These are phyloP conservation scores for Drosophila niveifrons DNA, from an alignment of 2,888 invertebrate genomes.

Conservation along the genomic window DNA sequence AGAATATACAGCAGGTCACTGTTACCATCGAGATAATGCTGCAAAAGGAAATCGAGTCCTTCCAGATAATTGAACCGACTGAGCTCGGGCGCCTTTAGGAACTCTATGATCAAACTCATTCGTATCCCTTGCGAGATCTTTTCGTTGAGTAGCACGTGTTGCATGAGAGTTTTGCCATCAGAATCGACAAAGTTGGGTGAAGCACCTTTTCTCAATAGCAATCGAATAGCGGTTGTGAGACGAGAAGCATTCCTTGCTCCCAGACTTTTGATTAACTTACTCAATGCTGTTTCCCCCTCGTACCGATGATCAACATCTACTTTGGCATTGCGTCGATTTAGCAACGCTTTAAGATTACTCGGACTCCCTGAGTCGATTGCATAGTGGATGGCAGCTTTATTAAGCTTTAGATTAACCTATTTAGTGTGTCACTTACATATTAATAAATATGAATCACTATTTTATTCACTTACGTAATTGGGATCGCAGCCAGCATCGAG, in stretches of 20 bases:
- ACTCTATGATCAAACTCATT: slow-evolving; percentile 60
- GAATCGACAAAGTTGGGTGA: slow-evolving; percentile 80
- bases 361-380: slow-evolving; percentile 78
- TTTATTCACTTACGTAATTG: slow-evolving; percentile 31
- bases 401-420: slow-evolving; percentile 70
- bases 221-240: slow-evolving; percentile 66
- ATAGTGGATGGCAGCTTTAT: slow-evolving; percentile 80
- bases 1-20: background rate
- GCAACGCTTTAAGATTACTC: slow-evolving; percentile 58
- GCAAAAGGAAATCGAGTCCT: slow-evolving; percentile 43
- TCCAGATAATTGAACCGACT: slow-evolving; percentile 76
- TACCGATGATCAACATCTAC: slow-evolving; percentile 67
- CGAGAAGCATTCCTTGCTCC: slow-evolving; percentile 61
- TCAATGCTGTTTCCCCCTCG: slow-evolving; percentile 75
- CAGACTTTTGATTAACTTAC: slow-evolving; percentile 73
- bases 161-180: slow-evolving; percentile 78
- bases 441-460: background rate
- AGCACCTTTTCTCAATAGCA: slow-evolving; percentile 73
- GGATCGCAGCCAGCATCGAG: slow-evolving; percentile 17
- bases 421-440: background rate
- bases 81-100: slow-evolving; percentile 63
- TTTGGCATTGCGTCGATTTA: slow-evolving; percentile 43
- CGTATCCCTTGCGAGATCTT: slow-evolving; percentile 58
- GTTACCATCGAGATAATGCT: background rate
- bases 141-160: slow-evolving; percentile 71